Percentiles rank a stretch among this genome's conserved stretches.
phyloP scores from a whole-genome alignment of 2,113 vertebrate genomes.

The Chloropsis hardwickii region DNA sequence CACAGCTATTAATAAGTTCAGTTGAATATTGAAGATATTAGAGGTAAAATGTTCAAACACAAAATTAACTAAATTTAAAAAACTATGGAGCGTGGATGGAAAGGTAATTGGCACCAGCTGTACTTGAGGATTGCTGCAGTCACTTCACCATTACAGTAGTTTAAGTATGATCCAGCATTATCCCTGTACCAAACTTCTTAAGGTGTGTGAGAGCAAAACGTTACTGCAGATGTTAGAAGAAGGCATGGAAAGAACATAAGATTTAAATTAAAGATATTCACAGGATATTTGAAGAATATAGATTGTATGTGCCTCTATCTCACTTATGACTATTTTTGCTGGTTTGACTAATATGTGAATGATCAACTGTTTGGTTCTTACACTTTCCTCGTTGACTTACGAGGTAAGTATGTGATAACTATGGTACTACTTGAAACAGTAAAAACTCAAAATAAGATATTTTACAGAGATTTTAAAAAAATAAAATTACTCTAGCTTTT shows the following conservation, averaged over 20 bases:
- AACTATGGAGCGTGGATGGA: neutral
- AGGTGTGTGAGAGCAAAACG: neutral
- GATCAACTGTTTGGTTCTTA: neutral
- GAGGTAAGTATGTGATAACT: neutral
- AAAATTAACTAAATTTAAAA: neutral
- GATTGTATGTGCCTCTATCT: neutral
- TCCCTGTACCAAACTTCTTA: neutral
- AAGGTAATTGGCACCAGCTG: neutral
- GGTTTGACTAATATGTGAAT: neutral
- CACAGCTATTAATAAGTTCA: neutral
- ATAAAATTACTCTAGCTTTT: rapidly evolving
- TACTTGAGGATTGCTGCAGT: neutral
- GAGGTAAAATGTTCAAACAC: neutral
- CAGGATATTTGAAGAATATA: neutral
- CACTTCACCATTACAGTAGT: neutral
- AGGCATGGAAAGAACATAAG: neutral
- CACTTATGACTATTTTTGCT: neutral
- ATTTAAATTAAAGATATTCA: neutral
- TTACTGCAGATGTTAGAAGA: neutral
- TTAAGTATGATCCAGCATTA: neutral
- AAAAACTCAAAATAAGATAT: neutral
- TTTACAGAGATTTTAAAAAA: neutral
- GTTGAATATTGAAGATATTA: neutral
- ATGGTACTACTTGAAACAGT: neutral
- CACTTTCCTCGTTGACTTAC: neutral